phyloP scores from a whole-genome alignment of 1,140 invertebrate species.

The Drosophila albomicans region DNA sequence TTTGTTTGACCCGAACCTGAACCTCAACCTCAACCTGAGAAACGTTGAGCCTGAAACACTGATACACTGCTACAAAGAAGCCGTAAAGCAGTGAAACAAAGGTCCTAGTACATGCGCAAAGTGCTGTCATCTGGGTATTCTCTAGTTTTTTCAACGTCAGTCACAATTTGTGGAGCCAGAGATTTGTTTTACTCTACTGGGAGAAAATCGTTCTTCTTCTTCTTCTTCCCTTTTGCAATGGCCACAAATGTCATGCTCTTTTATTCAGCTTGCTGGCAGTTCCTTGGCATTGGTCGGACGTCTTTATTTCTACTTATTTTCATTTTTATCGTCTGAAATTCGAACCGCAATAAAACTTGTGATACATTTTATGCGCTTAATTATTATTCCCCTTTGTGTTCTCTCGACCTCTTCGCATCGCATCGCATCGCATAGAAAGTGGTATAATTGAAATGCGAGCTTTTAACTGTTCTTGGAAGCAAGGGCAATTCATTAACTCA shows the following conservation, averaged over 20 bases:
- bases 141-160: constrained; percentile 5
- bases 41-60: too few species aligned
- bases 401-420: not conserved
- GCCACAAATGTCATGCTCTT: constrained; percentile 28
- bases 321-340: constrained; percentile 58
- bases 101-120: not conserved
- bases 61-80: too few species aligned
- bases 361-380: constrained; percentile 62
- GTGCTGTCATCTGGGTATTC: not conserved
- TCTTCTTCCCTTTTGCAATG: not conserved
- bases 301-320: constrained; percentile 32
- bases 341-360: constrained; percentile 60
- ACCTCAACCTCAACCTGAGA: constrained; percentile 2
- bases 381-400: constrained; percentile 57
- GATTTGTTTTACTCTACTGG: constrained; percentile 10
- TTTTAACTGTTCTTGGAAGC: constrained; percentile 35
- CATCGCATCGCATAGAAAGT: not conserved
- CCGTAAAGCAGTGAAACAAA: not conserved
- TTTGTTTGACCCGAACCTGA: constrained; percentile 33
- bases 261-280: not conserved
- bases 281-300: constrained; percentile 4
- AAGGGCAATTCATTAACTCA: constrained; percentile 15
- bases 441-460: constrained; percentile 71
- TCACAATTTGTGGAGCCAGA: constrained; percentile 4
- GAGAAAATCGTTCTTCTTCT: not conserved